Evolutionary conservation across 2,113 vertebrate species (phyloP).

Genomic region (Aspiorhynchus laticeps): DNA sequence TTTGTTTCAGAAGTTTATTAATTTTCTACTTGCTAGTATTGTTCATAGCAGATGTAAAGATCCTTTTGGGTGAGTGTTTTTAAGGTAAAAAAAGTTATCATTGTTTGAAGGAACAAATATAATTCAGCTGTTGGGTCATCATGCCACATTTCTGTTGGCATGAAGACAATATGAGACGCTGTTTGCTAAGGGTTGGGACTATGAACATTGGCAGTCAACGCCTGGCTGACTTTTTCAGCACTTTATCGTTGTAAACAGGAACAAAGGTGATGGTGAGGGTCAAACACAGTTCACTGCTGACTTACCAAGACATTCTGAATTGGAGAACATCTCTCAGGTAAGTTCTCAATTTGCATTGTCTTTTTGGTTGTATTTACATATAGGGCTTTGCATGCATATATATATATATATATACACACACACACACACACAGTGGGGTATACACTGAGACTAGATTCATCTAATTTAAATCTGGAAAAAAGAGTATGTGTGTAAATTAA

Average conservation of each 20-base stretch:
- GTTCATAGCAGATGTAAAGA: background rate
- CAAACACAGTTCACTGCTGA: conserved; percentile 21
- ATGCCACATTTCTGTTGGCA: conserved; percentile 3
- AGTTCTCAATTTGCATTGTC: background rate
- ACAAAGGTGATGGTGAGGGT: conserved; percentile 14
- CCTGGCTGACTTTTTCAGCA: conserved; percentile 28
- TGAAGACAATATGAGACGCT: background rate
- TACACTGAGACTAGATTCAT: background rate
- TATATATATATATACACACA: no score
- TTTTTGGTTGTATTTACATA: background rate
- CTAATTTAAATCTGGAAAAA: background rate
- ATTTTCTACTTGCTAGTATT: background rate
- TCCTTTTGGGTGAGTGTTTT: background rate
- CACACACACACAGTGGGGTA: background rate
- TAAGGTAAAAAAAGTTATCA: background rate
- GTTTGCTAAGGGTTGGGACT: conserved; percentile 21
- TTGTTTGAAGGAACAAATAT: background rate
- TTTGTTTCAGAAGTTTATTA: background rate
- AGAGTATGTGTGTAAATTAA: no score
- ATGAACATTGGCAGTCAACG: conserved; percentile 22
- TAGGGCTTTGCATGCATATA: background rate
- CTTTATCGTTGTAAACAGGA: conserved; percentile 36
- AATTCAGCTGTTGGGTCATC: background rate
- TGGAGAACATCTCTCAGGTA: background rate
- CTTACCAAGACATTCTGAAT: background rate